Conservation (phyloP, 2,113 vertebrate species). For the Lampris incognitus region DNA sequence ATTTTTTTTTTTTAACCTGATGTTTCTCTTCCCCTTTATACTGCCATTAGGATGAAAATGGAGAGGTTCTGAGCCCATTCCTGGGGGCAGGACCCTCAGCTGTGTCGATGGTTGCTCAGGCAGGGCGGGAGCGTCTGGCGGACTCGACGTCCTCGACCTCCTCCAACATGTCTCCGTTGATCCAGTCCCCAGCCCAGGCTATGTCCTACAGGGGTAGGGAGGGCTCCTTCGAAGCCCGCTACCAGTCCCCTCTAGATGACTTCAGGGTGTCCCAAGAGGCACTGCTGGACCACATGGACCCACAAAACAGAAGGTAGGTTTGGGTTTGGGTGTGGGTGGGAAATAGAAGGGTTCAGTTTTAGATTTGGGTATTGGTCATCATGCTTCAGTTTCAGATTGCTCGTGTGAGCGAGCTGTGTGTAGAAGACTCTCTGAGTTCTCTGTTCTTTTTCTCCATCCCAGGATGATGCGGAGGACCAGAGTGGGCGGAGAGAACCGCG, state of each 20-base stretch:
- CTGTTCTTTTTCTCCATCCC: slow-evolving; percentile 53
- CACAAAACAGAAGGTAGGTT: slow-evolving; percentile 88
- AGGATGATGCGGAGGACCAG: slow-evolving; percentile 91
- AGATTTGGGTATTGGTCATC: not conserved
- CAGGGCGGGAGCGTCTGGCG: slow-evolving; percentile 84
- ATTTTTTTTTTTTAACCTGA: not conserved
- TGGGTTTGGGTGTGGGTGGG: not conserved
- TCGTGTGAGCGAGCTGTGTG: not conserved
- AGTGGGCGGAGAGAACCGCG: slow-evolving; percentile 94
- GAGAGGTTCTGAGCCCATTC: slow-evolving; percentile 86
- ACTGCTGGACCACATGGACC: slow-evolving; percentile 90
- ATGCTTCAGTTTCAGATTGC: not conserved
- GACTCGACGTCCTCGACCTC: slow-evolving; percentile 80
- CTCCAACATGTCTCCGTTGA: slow-evolving; percentile 75
- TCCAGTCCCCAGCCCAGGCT: slow-evolving; percentile 82
- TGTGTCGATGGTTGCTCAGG: slow-evolving; percentile 63
- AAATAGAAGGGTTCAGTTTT: not conserved
- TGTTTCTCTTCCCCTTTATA: not conserved
- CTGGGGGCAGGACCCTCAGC: slow-evolving; percentile 59
- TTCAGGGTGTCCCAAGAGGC: slow-evolving; percentile 92
- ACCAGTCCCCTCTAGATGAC: slow-evolving; percentile 94
- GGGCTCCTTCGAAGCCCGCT: slow-evolving; percentile 90
- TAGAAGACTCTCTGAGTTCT: slow-evolving; percentile 32
- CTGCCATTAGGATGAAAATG: slow-evolving; percentile 87
- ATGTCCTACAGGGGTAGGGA: slow-evolving; percentile 85